A percentile compares a stretch with the other conserved stretches of the same genome.
Conservation (phyloP, 2,888 invertebrate genomes). For the Oxycera nigricornis region DNA sequence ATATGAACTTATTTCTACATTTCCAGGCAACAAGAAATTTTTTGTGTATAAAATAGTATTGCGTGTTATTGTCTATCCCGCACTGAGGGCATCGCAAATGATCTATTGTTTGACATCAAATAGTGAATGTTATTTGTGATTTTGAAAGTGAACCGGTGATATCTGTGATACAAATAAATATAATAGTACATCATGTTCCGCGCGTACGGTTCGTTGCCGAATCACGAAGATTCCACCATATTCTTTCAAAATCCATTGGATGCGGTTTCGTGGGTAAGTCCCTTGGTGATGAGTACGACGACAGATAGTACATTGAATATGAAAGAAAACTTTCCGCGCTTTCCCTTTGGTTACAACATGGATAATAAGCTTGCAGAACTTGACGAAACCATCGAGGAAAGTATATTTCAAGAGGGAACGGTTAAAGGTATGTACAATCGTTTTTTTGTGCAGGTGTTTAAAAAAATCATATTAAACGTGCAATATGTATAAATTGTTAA, state of each 20-base stretch:
- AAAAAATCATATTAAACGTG: no score
- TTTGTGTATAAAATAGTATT: no score
- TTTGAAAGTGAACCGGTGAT: no score
- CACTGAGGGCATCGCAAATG: no score
- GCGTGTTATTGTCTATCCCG: no score
- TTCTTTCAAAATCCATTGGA: conserved; percentile 42
- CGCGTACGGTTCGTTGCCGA: conserved; percentile 38
- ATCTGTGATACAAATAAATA: background rate
- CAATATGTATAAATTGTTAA: no score
- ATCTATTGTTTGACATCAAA: no score
- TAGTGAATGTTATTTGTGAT: no score
- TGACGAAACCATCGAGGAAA: conserved; percentile 32
- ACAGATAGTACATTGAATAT: background rate
- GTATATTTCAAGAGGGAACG: conserved; percentile 45
- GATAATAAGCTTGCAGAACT: conserved; percentile 33
- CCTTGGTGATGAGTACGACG: conserved; percentile 37
- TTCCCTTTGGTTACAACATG: conserved; percentile 16
- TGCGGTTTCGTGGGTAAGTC: conserved; percentile 41
- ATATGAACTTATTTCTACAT: no score
- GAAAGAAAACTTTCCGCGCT: conserved; percentile 14
- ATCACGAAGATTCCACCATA: conserved; percentile 8
- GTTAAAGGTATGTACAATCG: conserved; percentile 46
- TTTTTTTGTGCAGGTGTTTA: no score
- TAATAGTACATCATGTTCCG: conserved; percentile 36
- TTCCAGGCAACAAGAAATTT: no score